A percentile compares a stretch with the other conserved stretches of the same genome.
These are phyloP conservation scores for Diorhabda carinulata DNA, from an alignment of 1,140 invertebrate genomes.

Conservation along the genomic window DNA sequence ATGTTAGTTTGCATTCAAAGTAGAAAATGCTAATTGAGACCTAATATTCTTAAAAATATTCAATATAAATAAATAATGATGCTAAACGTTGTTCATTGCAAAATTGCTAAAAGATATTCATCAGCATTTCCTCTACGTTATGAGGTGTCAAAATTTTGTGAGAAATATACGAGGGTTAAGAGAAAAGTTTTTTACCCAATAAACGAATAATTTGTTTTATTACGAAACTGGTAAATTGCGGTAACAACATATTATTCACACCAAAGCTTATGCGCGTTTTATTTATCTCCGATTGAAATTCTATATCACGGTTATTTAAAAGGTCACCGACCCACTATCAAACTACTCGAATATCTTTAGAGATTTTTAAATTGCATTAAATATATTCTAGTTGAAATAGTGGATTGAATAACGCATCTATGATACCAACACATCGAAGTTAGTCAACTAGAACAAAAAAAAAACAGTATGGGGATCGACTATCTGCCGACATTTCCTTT, in stretches of 20 bases:
- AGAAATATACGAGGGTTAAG: neutral
- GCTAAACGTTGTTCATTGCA: neutral
- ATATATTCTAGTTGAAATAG: neutral
- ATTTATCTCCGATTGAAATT: neutral
- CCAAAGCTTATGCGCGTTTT: neutral
- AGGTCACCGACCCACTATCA: neutral
- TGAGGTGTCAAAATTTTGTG: neutral
- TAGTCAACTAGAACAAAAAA: neutral
- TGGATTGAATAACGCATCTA: neutral
- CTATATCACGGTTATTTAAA: neutral
- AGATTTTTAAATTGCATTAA: neutral
- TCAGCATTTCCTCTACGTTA: neutral
- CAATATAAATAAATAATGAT: neutral
- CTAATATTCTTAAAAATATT: too few species aligned
- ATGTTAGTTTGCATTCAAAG: too few species aligned
- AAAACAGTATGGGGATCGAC: constrained; percentile 9
- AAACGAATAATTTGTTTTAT: neutral
- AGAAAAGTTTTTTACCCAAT: neutral
- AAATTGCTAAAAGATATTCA: neutral
- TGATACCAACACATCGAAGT: neutral
- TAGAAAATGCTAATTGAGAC: too few species aligned
- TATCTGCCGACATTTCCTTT: constrained; percentile 5
- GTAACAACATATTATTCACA: neutral
- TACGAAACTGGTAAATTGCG: neutral
- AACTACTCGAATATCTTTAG: neutral